Evolutionary conservation across 2,797 vertebrate species (phyloP).

Genomic region (Artibeus lituratus): DNA sequence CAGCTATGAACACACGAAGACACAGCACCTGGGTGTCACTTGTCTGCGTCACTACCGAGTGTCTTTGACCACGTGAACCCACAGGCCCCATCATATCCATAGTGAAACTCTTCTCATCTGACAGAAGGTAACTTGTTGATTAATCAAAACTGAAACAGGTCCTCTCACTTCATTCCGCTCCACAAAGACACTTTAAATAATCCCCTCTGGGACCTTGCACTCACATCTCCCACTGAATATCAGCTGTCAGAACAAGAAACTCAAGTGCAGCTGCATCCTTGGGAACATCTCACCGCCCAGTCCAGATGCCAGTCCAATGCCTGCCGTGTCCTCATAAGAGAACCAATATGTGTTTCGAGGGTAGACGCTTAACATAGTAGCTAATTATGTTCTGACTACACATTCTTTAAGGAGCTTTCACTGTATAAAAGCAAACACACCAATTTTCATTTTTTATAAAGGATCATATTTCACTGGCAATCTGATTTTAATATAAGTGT

Average conservation of each 20-base stretch:
- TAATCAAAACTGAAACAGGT: background rate
- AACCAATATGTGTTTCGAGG: background rate
- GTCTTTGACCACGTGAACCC: background rate
- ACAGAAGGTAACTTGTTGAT: background rate
- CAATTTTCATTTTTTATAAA: conserved; percentile 34
- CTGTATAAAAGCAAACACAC: background rate
- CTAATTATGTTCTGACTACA: background rate
- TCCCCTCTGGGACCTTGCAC: background rate
- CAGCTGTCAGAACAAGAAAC: background rate
- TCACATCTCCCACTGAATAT: background rate
- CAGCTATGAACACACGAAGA: background rate
- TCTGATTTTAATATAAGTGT: conserved; percentile 54
- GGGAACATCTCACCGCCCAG: background rate
- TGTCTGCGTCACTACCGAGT: background rate
- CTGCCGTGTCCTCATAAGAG: background rate
- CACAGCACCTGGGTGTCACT: background rate
- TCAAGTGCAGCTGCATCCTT: background rate
- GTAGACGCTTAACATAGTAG: background rate
- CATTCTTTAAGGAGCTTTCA: background rate
- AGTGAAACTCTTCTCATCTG: background rate
- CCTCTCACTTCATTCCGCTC: background rate
- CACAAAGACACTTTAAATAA: background rate
- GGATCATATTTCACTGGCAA: background rate
- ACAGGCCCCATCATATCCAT: background rate
- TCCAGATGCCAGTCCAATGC: background rate